Percentiles rank a stretch among this genome's conserved stretches.
These are phyloP conservation scores for Coryphaenoides rupestris DNA, from an alignment of 2,113 vertebrate genomes.

Conservation along the genomic window DNA sequence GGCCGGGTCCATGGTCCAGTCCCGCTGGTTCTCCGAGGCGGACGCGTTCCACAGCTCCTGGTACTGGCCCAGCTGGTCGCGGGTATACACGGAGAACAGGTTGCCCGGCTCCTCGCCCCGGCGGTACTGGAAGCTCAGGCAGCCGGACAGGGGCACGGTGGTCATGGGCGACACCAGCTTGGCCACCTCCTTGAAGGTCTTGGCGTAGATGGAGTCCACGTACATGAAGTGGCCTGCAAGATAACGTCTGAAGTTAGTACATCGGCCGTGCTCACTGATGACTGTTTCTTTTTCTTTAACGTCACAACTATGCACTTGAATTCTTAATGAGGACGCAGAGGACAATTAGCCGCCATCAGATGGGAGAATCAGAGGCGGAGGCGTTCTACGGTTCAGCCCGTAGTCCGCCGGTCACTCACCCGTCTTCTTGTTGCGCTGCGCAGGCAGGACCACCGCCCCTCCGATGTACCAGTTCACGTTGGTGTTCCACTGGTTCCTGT, in stretches of 20 bases:
- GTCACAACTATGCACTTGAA: no score
- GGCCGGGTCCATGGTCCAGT: slow-evolving; percentile 37
- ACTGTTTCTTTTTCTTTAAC: no score
- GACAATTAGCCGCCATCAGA: no score
- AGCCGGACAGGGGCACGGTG: slow-evolving; percentile 80
- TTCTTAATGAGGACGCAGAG: no score
- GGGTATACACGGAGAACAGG: slow-evolving; percentile 82
- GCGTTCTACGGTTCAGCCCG: no score
- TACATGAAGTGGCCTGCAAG: slow-evolving; percentile 91
- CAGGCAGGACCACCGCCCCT: slow-evolving; percentile 72
- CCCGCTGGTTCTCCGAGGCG: slow-evolving; percentile 31
- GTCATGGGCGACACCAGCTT: slow-evolving; percentile 87
- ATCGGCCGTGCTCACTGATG: no score
- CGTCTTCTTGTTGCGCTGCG: slow-evolving; percentile 69
- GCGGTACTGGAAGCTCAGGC: slow-evolving; percentile 90
- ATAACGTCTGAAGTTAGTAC: neutral
- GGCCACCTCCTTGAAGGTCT: slow-evolving; percentile 89
- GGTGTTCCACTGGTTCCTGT: slow-evolving; percentile 87
- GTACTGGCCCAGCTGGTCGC: slow-evolving; percentile 82
- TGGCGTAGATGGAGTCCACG: slow-evolving; percentile 86
- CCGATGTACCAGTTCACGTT: slow-evolving; percentile 96
- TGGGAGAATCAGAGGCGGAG: no score
- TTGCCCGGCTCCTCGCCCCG: slow-evolving; percentile 77
- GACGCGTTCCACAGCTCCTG: slow-evolving; percentile 92
- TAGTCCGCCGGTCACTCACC: slow-evolving; percentile 69